Conservation (phyloP, 2,888 invertebrate species). For the Harpalus rubripes region DNA sequence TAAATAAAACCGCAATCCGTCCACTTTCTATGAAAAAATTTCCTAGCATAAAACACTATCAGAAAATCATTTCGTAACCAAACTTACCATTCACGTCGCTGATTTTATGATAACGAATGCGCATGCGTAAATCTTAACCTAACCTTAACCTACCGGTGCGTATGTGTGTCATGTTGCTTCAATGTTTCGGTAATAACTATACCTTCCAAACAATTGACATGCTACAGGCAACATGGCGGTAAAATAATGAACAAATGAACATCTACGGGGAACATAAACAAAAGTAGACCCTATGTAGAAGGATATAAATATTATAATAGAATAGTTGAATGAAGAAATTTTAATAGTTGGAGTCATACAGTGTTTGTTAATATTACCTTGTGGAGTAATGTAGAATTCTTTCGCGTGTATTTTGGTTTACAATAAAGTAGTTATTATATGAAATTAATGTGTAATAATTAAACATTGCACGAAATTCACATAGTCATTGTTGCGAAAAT, state of each 20-base stretch:
- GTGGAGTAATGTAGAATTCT: neutral
- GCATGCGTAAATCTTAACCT: neutral
- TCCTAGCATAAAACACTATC: neutral
- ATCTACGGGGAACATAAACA: neutral
- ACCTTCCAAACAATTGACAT: constrained; percentile 30
- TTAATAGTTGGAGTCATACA: constrained; percentile 30
- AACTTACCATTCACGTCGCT: neutral
- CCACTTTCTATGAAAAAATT: neutral
- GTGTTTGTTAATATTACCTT: constrained; percentile 47
- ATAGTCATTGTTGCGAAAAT: too few species aligned
- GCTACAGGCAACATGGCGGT: constrained; percentile 6
- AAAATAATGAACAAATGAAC: constrained; percentile 38
- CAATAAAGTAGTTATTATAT: too few species aligned
- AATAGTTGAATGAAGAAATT: constrained; percentile 16
- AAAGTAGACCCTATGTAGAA: neutral
- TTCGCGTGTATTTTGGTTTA: too few species aligned
- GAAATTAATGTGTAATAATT: too few species aligned
- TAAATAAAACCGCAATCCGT: neutral
- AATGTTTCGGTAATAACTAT: constrained; percentile 3
- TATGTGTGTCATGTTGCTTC: constrained; percentile 5
- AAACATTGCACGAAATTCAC: too few species aligned
- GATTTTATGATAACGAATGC: neutral
- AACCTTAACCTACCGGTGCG: neutral
- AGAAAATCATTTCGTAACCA: neutral
- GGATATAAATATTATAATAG: neutral